Evolutionary conservation across 2,113 vertebrate genomes (phyloP), one percentile per base, ranked within the genome.

Genomic region (Archocentrus centrarchus): DNA sequence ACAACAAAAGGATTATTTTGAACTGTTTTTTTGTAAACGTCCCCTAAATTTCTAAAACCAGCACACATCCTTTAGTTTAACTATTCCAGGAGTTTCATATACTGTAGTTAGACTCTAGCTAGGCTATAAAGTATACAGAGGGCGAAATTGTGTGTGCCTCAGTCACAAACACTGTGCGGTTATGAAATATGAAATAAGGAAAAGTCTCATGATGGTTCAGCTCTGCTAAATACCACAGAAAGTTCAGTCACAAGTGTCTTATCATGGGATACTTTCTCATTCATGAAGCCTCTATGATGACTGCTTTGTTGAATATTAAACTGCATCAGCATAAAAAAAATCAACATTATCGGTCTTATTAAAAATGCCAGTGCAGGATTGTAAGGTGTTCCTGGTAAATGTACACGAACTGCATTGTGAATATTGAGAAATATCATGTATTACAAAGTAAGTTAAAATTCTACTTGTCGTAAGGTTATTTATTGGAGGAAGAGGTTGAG

Each of bases 161-260:
- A 73, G 44, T 73, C 66, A 73, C 66, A 53, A 32, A 32, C 17
- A 32, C 17, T 13, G 9, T 32, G 17, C 10, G 1, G 50, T 73
- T 32, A 32, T 53, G 66, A 73, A 70, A 73, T 73, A 73, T 53
- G 27, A 10, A 50, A 53, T 32, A 73, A 73, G 59, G 15, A 76
- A 41, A 59, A 59, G 35, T 80, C 81, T 64, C 62, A 58, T 83
- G 83, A 81, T 70, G 55, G 61, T 37, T 59, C 2, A 14, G 24
- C 57, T 61, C 18, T 27, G 64, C 83, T 81, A 32, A 73, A 53
- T 32, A 53, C 44, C 66, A 73, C 44, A 73, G 44, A 70, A 73
- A 73, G 47, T 73, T n/a, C 50, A 86, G 75, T 88, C 81, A 86
- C 62, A 64, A 64, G 89, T 70, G 3, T 3, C 60, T 76, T 15